Evolutionary conservation across 2,888 invertebrate species (phyloP).

Genomic region (Latheticus oryzae): DNA sequence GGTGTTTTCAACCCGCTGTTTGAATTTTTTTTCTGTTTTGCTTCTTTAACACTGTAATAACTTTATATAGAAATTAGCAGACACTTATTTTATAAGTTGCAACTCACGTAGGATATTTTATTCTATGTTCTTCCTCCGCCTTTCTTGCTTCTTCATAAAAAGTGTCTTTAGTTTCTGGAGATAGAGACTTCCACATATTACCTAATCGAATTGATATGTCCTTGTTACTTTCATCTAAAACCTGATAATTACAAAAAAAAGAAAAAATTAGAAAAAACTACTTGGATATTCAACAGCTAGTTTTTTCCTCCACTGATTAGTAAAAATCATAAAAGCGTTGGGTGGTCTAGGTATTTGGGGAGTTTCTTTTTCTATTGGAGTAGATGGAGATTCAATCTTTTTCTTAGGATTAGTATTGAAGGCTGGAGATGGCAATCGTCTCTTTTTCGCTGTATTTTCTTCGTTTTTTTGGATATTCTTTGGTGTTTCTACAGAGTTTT

Average conservation of each 20-base stretch:
- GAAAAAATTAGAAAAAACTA: slow-evolving; percentile 38
- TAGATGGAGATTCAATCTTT: slow-evolving; percentile 1
- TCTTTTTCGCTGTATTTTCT: slow-evolving; percentile 7
- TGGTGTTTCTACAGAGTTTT: not conserved
- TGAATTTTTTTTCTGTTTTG: slow-evolving; percentile 2
- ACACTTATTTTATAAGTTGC: not conserved
- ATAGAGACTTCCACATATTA: slow-evolving; percentile 67
- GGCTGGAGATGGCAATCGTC: slow-evolving; percentile 11
- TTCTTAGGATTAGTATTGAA: slow-evolving; percentile 11
- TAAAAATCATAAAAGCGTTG: slow-evolving; percentile 69
- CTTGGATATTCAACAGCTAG: slow-evolving; percentile 64
- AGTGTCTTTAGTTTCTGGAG: slow-evolving; percentile 61
- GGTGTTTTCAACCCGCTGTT: not conserved
- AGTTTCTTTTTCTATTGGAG: slow-evolving; percentile 34
- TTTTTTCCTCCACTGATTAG: slow-evolving; percentile 67
- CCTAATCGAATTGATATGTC: slow-evolving; percentile 67
- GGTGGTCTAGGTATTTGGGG: slow-evolving; percentile 64
- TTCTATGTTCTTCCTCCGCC: slow-evolving; percentile 64
- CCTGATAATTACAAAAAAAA: slow-evolving; percentile 21
- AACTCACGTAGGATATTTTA: slow-evolving; percentile 57
- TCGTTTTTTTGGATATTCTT: not conserved
- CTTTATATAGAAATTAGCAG: too few relatives aligned
- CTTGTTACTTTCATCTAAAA: slow-evolving; percentile 65
- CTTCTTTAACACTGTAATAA: slow-evolving; percentile 33
- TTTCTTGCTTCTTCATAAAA: slow-evolving; percentile 64